Evolutionary conservation across 2,888 invertebrate genomes (phyloP).

Genomic region (Drosophila tripunctata): DNA sequence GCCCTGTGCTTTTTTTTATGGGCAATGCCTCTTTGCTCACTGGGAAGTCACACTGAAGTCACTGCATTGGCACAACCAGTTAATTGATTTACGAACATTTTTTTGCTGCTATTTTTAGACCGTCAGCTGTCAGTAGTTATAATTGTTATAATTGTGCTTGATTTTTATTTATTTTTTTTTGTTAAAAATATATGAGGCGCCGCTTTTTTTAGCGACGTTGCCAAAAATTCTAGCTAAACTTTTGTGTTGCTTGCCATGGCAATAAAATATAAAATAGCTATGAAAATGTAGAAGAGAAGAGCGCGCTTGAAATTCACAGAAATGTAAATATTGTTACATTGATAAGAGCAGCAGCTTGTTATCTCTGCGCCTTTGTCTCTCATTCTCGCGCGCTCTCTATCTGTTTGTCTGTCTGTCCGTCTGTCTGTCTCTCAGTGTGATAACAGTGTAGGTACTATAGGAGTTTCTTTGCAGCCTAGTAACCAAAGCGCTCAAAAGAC

Average conservation of each 20-base stretch:
- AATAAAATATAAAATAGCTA: slow-evolving; percentile 35
- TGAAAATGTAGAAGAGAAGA: slow-evolving; percentile 16
- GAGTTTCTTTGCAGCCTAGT: slow-evolving; percentile 50
- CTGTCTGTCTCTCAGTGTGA: slow-evolving; percentile 7
- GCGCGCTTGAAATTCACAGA: slow-evolving; percentile 48
- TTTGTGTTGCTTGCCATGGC: slow-evolving; percentile 24
- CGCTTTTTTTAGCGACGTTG: slow-evolving; percentile 33
- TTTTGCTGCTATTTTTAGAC: slow-evolving; percentile 57
- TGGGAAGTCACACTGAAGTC: neutral
- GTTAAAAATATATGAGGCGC: slow-evolving; percentile 43
- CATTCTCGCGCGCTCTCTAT: slow-evolving; percentile 5
- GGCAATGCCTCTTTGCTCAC: slow-evolving; percentile 11
- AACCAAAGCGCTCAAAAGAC: too few relatives aligned
- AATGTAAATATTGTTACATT: slow-evolving; percentile 80
- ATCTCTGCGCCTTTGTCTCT: slow-evolving; percentile 27
- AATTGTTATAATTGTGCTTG: slow-evolving; percentile 40
- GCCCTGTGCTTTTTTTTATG: neutral
- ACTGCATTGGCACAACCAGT: slow-evolving; percentile 14
- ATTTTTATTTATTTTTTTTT: too few relatives aligned
- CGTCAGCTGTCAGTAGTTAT: slow-evolving; percentile 61
- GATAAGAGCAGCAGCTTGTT: slow-evolving; percentile 58
- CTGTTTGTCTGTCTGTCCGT: slow-evolving; percentile 3
- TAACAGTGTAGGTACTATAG: slow-evolving; percentile 34
- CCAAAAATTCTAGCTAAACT: slow-evolving; percentile 46
- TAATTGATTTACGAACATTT: slow-evolving; percentile 75